Percentiles rank a stretch among this genome's conserved stretches.
phyloP scores from a whole-genome alignment of 2,888 invertebrate genomes.

The Perizoma affinitatum region DNA sequence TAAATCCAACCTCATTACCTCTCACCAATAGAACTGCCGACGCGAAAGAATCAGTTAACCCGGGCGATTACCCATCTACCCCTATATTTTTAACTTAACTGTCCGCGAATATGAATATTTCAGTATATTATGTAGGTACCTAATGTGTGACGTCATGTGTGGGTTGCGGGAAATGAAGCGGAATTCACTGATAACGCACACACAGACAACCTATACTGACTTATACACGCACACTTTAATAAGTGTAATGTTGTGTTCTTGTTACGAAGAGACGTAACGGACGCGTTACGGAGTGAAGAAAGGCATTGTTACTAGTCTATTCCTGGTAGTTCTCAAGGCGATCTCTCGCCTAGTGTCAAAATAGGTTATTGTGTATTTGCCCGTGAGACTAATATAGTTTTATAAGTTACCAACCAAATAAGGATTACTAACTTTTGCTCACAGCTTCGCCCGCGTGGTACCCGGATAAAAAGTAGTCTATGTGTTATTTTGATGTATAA shows the following conservation, averaged over 20 bases:
- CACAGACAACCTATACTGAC: conserved; percentile 47
- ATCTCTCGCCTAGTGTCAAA: too few relatives aligned
- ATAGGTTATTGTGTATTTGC: too few relatives aligned
- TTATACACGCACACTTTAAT: conserved; percentile 32
- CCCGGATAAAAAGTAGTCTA: too few relatives aligned
- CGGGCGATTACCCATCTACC: conserved; percentile 19
- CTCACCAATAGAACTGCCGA: conserved; percentile 15
- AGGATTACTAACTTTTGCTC: too few relatives aligned
- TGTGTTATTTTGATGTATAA: too few relatives aligned
- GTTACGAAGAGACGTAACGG: conserved; percentile 4
- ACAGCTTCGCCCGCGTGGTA: too few relatives aligned
- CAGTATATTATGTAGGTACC: conserved; percentile 19
- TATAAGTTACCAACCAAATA: too few relatives aligned
- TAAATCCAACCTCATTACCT: conserved; percentile 11
- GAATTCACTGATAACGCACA: conserved; percentile 83
- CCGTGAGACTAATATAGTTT: too few relatives aligned
- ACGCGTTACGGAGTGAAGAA: neutral
- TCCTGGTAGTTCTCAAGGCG: too few relatives aligned
- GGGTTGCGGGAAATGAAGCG: conserved; percentile 82
- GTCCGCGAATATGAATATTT: conserved; percentile 25
- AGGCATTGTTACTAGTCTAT: too few relatives aligned
- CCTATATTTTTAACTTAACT: conserved; percentile 28
- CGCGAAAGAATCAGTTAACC: conserved; percentile 26
- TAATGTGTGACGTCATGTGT: conserved; percentile 73
- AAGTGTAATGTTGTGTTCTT: conserved; percentile 10